phyloP scores from a whole-genome alignment of 2,797 vertebrate species.

The Nannoperca obscura region DNA sequence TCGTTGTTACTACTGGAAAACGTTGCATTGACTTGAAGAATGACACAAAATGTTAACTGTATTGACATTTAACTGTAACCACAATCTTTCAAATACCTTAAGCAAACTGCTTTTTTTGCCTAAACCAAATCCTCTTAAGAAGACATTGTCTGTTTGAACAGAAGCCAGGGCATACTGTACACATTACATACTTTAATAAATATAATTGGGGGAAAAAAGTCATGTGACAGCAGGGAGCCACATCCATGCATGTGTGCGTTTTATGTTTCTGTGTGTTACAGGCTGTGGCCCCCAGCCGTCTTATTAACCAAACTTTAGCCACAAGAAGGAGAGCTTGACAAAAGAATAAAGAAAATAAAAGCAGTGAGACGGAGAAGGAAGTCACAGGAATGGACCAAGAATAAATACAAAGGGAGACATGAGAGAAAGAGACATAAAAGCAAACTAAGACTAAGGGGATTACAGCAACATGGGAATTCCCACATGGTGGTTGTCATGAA shows the following conservation, averaged over 20 bases:
- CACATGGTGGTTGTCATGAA: not conserved
- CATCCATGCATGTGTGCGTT: conserved; percentile 9
- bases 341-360: conserved; percentile 5
- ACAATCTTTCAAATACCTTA: not conserved
- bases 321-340: not conserved
- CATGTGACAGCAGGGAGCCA: conserved; percentile 1
- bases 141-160: no score
- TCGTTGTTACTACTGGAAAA: not conserved
- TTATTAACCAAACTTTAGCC: not conserved
- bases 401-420: not conserved
- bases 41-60: not conserved
- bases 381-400: conserved; percentile 4
- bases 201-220: no score
- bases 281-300: not conserved
- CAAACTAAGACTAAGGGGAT: not conserved
- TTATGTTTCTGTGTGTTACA: conserved; percentile 8
- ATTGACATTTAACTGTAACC: not conserved
- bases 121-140: no score
- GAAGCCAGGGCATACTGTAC: no score
- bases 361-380: not conserved
- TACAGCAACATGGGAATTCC: conserved; percentile 3
- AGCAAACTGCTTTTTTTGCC: not conserved
- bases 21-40: not conserved
- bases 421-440: not conserved
- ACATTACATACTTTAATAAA: not conserved